Evolutionary conservation across 2,888 invertebrate species (phyloP).

Genomic region (Sialis fuliginosa): DNA sequence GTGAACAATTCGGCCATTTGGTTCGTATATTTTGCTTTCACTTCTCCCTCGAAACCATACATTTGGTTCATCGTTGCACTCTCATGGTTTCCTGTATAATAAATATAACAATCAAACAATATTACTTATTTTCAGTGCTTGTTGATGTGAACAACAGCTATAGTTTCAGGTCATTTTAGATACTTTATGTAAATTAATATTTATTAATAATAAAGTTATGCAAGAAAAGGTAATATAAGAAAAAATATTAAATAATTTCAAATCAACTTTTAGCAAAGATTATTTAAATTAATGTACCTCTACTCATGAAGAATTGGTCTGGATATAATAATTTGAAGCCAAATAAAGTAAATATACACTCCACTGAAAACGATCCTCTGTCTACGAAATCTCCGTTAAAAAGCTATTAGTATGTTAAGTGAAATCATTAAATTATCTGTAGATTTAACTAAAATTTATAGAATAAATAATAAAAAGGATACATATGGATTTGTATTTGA

Average conservation of each 20-base stretch:
- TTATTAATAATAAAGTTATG: no score
- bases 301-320: slow-evolving; percentile 90
- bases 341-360: slow-evolving; percentile 95
- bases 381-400: slow-evolving; percentile 99
- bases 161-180: no score
- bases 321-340: slow-evolving; percentile 94
- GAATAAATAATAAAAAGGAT: slow-evolving; percentile 24
- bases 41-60: slow-evolving; percentile 99
- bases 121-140: no score
- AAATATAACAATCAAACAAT: not conserved
- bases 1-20: slow-evolving; percentile 97
- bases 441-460: not conserved
- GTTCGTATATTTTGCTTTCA: slow-evolving; percentile 82
- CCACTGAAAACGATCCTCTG: slow-evolving; percentile 96
- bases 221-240: no score
- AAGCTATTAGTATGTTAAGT: slow-evolving; percentile 31
- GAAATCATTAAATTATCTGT: slow-evolving; percentile 7
- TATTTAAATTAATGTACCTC: slow-evolving; percentile 47
- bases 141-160: no score
- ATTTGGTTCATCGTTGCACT: slow-evolving; percentile 97
- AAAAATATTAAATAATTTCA: no score
- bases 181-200: no score
- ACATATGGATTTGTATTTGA: slow-evolving; percentile 89
- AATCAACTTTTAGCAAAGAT: not conserved
- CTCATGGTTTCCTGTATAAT: slow-evolving; percentile 82